Conservation (phyloP, 2,888 invertebrate species). For the Drosophila prolongata region DNA sequence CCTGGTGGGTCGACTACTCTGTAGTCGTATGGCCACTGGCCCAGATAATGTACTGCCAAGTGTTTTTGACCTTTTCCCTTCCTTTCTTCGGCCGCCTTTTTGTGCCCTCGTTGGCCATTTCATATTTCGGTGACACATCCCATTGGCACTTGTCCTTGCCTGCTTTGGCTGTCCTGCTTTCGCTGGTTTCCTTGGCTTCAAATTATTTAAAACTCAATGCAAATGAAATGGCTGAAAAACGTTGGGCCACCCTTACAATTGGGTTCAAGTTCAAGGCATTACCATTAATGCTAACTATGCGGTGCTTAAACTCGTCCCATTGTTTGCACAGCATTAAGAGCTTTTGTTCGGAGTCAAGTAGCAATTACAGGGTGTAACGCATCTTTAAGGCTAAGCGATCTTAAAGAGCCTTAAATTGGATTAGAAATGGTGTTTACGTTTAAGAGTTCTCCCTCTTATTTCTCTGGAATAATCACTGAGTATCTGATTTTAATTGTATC, state of each 20-base stretch:
- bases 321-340: slow-evolving; percentile 34
- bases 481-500: too few species aligned
- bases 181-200: slow-evolving; percentile 42
- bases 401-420: neutral
- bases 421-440: too few species aligned
- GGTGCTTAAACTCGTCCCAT: slow-evolving; percentile 29
- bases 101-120: slow-evolving; percentile 22
- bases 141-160: slow-evolving; percentile 33
- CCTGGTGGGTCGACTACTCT: too few species aligned
- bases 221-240: slow-evolving; percentile 58
- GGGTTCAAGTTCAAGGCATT: slow-evolving; percentile 61
- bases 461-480: too few species aligned
- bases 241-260: slow-evolving; percentile 20
- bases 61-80: slow-evolving; percentile 72
- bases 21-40: slow-evolving; percentile 62
- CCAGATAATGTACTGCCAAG: slow-evolving; percentile 78
- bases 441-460: too few species aligned
- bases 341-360: slow-evolving; percentile 12
- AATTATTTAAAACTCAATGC: slow-evolving; percentile 60
- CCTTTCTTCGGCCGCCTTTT: neutral
- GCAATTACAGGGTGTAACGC: slow-evolving; percentile 21
- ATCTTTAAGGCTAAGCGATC: neutral
- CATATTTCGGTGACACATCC: slow-evolving; percentile 45
- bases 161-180: neutral
- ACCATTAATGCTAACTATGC: slow-evolving; percentile 44